Conservation (phyloP, 2,797 vertebrate genomes). For the Eulemur rubriventer region DNA sequence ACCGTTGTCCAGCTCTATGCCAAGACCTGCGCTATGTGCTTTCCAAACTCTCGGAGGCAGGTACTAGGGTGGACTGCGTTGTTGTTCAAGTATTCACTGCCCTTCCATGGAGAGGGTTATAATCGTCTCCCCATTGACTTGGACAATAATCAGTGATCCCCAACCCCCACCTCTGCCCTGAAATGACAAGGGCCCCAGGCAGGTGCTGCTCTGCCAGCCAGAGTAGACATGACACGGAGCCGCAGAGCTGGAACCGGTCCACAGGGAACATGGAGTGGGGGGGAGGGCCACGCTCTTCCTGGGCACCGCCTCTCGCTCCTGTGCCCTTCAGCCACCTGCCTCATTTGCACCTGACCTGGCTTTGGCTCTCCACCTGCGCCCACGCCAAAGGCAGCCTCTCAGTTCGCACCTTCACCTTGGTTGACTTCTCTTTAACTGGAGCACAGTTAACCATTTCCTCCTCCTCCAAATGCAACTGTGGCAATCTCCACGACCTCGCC, state of each 20-base stretch:
- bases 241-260: not conserved
- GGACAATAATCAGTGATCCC: no score
- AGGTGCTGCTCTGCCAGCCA: not conserved
- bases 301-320: not conserved
- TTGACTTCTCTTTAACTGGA: not conserved
- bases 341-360: accelerated
- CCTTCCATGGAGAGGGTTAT: not conserved
- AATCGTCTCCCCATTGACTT: not conserved
- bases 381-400: not conserved
- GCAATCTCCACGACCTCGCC: not conserved
- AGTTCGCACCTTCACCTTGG: accelerated
- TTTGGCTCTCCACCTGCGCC: not conserved
- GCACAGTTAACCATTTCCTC: not conserved
- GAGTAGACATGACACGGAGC: not conserved
- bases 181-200: not conserved
- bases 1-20: not conserved
- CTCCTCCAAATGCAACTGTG: not conserved
- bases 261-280: accelerated
- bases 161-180: not conserved
- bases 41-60: not conserved
- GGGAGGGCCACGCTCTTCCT: accelerated
- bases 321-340: not conserved
- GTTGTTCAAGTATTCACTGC: not conserved
- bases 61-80: accelerated
- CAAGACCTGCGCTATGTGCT: not conserved